A percentile compares a stretch with the other conserved stretches of the same genome.
phyloP scores from a whole-genome alignment of 2,797 vertebrate species.

The Strix occidentalis region DNA sequence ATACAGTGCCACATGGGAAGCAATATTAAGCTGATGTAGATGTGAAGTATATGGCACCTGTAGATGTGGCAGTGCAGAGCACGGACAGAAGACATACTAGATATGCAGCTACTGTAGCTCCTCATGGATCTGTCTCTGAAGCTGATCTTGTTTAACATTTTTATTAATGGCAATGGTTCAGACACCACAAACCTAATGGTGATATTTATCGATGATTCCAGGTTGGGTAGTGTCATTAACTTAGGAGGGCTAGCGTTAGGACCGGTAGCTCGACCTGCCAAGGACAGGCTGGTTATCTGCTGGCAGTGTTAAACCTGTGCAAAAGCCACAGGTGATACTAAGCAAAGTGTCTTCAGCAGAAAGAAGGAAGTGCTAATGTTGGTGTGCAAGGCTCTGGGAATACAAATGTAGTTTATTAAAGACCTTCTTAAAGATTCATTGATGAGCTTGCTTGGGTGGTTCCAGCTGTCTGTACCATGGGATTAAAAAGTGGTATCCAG shows the following conservation, averaged over 20 bases:
- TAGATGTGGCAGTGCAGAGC: neutral
- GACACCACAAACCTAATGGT: neutral
- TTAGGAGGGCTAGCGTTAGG: neutral
- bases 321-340: neutral
- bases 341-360: neutral
- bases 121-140: neutral
- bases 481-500: neutral
- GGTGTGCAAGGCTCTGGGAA: neutral
- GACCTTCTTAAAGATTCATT: neutral
- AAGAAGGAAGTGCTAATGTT: neutral
- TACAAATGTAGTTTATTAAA: neutral
- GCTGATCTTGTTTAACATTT: neutral
- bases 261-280: neutral
- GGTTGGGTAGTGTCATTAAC: neutral
- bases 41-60: neutral
- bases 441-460: neutral
- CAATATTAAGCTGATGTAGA: neutral
- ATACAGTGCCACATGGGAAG: neutral
- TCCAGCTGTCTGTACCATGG: neutral
- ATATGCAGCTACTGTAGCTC: neutral
- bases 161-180: neutral
- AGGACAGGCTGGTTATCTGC: neutral
- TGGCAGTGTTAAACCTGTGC: neutral
- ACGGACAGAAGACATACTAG: neutral
- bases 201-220: neutral